Base-by-base conservation (phyloP, 2,113 vertebrate species). In the Odocoileus virginianus region DNA sequence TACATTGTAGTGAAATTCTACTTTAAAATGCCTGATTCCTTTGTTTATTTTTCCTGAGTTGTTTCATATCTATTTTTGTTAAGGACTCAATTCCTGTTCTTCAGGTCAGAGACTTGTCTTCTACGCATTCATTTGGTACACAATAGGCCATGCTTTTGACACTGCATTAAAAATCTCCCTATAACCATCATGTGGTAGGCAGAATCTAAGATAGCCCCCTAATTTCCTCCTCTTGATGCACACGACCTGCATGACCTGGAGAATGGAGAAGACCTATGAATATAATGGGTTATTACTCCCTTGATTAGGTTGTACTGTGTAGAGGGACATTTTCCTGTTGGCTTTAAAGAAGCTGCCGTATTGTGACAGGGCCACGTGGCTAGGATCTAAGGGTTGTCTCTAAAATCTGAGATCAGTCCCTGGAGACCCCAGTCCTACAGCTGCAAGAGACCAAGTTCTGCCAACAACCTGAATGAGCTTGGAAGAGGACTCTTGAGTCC, bases 21-120 rank as follows among this genome's bases (percentile, higher is more conserved):
- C 17, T 87, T 90, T 88, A 67, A 87, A 64, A 23, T 52, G 28
- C 21, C n/a, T 82, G 23, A 36, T 71, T 7, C 11, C 14, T 94
- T 81, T 33, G 11, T 85, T 94, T 95, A n/a, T 54, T 95, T 90
- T 84, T 28, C 82, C 50, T 84, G 16, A 87, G 4, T 87, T 96
- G 4, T 85, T 87, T 78, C 5, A 27, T 45, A 86, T 33, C 8
- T 79, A 19, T 79, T 95, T 96, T 86, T 47, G 12, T 7, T 76
- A 64, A 90, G 61, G 13, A 83, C 12, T 86, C 17, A 84, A 40
- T 55, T 87, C 28, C 71, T 33, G 1, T 78, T 83, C 17, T 61
- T 74, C 64, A 28, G 4, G 3, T 3, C 23, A 36, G 12, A 88
- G 58, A 58, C 16, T 76, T 89, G 61, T 45, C 16, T 83, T 89